phyloP scores from a whole-genome alignment of 30 jellyfish, hydroid and myxozoan genomes.

The Turritopsis rubra region DNA sequence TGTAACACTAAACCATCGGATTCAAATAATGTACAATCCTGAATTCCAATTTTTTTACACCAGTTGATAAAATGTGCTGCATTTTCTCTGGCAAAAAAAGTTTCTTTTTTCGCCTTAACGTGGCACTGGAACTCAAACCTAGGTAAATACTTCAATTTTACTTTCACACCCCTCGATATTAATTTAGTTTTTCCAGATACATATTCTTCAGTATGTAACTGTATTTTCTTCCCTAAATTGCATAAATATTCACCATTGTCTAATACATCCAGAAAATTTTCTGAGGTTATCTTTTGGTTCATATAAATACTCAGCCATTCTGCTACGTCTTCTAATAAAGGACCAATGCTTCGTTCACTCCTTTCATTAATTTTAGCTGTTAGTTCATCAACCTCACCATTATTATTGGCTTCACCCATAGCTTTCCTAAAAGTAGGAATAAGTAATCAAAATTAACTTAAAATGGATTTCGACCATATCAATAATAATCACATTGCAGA shows the following conservation, averaged over 20 bases:
- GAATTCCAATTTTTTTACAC: constrained; percentile 65
- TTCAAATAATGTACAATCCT: constrained; percentile 63
- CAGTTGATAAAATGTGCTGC: constrained; percentile 71
- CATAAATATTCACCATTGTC: constrained; percentile 53
- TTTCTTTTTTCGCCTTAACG: constrained; percentile 38
- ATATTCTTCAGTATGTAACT: constrained; percentile 15
- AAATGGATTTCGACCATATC: too few relatives aligned
- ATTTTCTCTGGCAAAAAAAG: constrained; percentile 76
- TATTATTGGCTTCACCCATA: not conserved
- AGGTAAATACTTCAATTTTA: constrained; percentile 27
- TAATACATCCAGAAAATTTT: constrained; percentile 52
- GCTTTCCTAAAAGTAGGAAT: not conserved
- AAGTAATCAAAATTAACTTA: too few relatives aligned
- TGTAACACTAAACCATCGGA: constrained; percentile 78
- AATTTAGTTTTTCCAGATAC: not conserved
- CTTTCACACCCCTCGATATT: constrained; percentile 10
- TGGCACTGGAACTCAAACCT: constrained; percentile 34
- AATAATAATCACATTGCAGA: too few relatives aligned
- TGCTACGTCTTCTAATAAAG: constrained; percentile 67
- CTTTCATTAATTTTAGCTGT: constrained; percentile 45
- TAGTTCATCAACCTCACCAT: constrained; percentile 29
- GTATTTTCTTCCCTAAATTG: constrained; percentile 43
- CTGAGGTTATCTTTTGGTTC: constrained; percentile 22
- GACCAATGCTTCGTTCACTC: constrained; percentile 44
- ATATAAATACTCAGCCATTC: constrained; percentile 57